phyloP scores from a whole-genome alignment of 1,140 invertebrate species.

The Drosophila repletoides region DNA sequence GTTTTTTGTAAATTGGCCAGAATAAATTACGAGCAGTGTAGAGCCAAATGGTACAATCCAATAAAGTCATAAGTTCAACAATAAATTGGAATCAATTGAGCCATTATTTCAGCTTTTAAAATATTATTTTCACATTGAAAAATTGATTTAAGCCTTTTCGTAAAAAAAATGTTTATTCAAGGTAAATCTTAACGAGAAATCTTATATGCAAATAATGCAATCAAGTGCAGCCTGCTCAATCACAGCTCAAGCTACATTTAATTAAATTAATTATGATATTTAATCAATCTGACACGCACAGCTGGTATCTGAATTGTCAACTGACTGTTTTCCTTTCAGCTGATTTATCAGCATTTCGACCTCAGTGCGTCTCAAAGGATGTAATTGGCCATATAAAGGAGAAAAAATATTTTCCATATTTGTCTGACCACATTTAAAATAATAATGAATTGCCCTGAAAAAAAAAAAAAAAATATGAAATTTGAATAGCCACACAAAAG shows the following conservation, averaged over 20 bases:
- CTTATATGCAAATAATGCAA: constrained; percentile 3
- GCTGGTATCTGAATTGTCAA: not conserved
- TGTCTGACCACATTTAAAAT: constrained; percentile 1
- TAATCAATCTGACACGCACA: constrained; percentile 12
- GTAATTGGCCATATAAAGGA: not conserved
- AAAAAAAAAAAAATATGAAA: not conserved
- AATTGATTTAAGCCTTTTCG: no score
- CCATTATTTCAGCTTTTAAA: not conserved
- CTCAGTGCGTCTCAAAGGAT: constrained; percentile 51
- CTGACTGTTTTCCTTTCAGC: constrained; percentile 25
- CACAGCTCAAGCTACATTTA: constrained; percentile 8
- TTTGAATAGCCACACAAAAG: no score
- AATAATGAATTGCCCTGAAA: not conserved
- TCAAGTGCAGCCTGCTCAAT: constrained; percentile 7
- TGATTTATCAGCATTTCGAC: constrained; percentile 47
- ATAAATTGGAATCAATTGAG: not conserved
- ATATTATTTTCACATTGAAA: no score
- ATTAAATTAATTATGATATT: constrained; percentile 46
- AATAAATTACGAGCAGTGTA: not conserved
- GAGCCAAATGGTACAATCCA: not conserved
- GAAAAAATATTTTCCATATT: constrained; percentile 8
- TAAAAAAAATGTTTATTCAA: no score
- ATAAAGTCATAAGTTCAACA: constrained; percentile 21
- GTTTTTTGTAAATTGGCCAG: constrained; percentile 6
- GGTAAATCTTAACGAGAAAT: not conserved